phyloP scores from a whole-genome alignment of 2,113 vertebrate genomes.

The Dendropsophus ebraccatus region DNA sequence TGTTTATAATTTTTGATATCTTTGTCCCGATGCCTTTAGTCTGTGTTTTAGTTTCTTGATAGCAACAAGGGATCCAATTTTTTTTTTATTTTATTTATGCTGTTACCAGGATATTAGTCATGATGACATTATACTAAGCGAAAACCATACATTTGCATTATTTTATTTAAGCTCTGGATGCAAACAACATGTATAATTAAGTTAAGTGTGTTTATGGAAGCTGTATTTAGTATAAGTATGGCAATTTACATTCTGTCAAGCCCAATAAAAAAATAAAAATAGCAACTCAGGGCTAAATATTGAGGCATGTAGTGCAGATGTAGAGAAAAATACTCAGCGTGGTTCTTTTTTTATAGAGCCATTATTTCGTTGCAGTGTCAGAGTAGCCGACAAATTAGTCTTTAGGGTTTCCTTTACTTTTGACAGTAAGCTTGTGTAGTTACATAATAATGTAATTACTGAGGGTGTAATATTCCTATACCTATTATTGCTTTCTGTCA shows the following conservation, averaged over 20 bases:
- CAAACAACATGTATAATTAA: constrained; percentile 50
- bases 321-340: constrained; percentile 29
- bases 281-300: constrained; percentile 16
- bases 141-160: constrained; percentile 35
- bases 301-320: constrained; percentile 19
- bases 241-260: constrained; percentile 51
- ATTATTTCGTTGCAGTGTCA: constrained; percentile 42
- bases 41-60: background rate
- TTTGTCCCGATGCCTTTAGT: no score
- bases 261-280: constrained; percentile 43
- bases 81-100: background rate
- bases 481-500: constrained; percentile 12
- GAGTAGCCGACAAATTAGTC: constrained; percentile 17
- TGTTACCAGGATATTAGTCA: constrained; percentile 22
- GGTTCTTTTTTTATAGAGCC: constrained; percentile 23
- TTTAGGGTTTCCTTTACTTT: constrained; percentile 23
- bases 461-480: background rate
- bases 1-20: no score
- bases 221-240: constrained; percentile 45
- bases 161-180: constrained; percentile 17
- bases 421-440: constrained; percentile 7
- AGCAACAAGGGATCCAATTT: background rate
- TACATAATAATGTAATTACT: constrained; percentile 21
- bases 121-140: constrained; percentile 9
- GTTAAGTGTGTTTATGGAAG: constrained; percentile 44